These are phyloP conservation scores for Caenorhabditis uteleia DNA, from an alignment of 2,888 invertebrate genomes.

Conservation along the genomic window DNA sequence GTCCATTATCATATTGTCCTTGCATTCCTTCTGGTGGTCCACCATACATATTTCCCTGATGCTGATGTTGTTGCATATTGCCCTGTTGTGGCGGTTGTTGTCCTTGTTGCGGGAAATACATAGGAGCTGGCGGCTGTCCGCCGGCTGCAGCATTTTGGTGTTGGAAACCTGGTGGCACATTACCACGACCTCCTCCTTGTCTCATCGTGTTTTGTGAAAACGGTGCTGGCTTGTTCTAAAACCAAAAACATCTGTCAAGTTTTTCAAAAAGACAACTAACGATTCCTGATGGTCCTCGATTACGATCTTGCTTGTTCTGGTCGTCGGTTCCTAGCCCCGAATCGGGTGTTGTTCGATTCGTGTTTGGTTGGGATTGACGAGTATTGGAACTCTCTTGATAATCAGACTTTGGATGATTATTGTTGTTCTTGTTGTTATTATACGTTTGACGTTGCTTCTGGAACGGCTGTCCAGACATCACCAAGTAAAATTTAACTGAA, in stretches of 20 bases:
- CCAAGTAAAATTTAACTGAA: conserved; percentile 30
- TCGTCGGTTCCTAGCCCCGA: conserved; percentile 48
- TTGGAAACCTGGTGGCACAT: no score
- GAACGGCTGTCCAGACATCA: conserved; percentile 41
- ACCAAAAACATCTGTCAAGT: background rate
- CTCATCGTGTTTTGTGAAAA: no score
- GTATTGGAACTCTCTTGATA: conserved; percentile 3
- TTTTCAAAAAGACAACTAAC: background rate
- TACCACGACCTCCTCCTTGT: no score
- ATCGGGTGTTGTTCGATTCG: conserved; percentile 46
- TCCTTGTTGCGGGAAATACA: no score
- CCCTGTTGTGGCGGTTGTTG: no score
- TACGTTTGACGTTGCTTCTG: conserved; percentile 17
- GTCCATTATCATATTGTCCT: no score
- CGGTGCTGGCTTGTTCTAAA: conserved; percentile 4
- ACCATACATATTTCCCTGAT: no score
- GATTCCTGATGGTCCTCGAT: background rate
- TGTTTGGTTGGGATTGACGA: conserved; percentile 16
- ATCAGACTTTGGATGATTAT: conserved; percentile 7
- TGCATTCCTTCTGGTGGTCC: no score
- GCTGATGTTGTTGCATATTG: no score
- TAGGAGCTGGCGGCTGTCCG: background rate
- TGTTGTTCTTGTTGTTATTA: conserved; percentile 10
- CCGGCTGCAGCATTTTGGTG: background rate
- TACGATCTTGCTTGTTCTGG: conserved; percentile 7